A percentile compares a stretch with the other conserved stretches of the same genome.
These are phyloP conservation scores for Lacerta viridis DNA, from an alignment of 2,797 vertebrate species.

Conservation along the genomic window DNA sequence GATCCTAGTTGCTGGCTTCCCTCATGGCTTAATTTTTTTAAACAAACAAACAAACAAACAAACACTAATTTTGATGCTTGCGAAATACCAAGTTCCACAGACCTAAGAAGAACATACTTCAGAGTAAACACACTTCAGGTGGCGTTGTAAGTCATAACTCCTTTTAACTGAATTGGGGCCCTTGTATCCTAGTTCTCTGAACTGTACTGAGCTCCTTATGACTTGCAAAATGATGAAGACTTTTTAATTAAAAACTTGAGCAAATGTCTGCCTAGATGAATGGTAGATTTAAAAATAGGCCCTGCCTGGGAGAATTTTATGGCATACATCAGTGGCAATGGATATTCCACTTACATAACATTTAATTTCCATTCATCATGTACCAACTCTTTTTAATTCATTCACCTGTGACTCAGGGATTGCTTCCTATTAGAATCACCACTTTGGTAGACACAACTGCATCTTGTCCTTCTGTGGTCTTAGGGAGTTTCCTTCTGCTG, in stretches of 20 bases:
- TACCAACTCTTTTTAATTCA: slow-evolving; percentile 37
- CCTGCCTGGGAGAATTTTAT: slow-evolving; percentile 38
- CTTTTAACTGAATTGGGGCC: background rate
- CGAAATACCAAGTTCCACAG: too few species aligned
- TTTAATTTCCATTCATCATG: background rate
- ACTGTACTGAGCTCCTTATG: background rate
- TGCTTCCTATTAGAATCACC: slow-evolving; percentile 36
- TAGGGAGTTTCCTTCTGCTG: too few species aligned
- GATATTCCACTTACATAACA: slow-evolving; percentile 48
- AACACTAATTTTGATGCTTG: too few species aligned
- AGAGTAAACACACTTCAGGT: too few species aligned
- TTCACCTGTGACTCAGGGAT: slow-evolving; percentile 31
- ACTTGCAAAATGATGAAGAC: slow-evolving; percentile 17
- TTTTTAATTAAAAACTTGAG: slow-evolving; percentile 54
- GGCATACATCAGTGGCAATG: slow-evolving; percentile 35
- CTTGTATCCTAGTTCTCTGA: background rate
- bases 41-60: too few species aligned
- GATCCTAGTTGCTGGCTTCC: too few species aligned
- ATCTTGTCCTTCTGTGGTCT: slow-evolving; percentile 28
- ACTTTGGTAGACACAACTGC: background rate
- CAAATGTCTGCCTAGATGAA: slow-evolving; percentile 57
- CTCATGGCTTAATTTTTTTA: too few species aligned
- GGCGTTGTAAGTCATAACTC: background rate
- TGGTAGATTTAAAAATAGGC: slow-evolving; percentile 63
- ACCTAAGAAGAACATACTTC: too few species aligned